Conservation (phyloP, 2,797 vertebrate genomes). For the Sorex maritimensis region DNA sequence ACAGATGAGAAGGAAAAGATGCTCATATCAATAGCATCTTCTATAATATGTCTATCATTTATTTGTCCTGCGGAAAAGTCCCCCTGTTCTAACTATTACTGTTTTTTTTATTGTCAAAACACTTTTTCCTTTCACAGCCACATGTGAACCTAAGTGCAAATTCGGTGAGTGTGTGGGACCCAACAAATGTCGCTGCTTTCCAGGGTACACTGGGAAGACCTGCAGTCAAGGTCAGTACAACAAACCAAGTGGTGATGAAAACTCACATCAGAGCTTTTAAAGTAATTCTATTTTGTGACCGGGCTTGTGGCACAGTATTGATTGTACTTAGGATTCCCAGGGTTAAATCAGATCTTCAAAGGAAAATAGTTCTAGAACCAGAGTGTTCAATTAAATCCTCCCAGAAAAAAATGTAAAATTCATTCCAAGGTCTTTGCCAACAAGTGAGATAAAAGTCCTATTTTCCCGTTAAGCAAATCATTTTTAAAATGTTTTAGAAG, state of each 20-base stretch:
- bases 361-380: background rate
- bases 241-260: too few species aligned
- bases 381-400: background rate
- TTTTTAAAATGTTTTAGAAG: background rate
- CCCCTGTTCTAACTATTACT: background rate
- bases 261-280: background rate
- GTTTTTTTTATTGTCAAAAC: background rate
- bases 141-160: slow-evolving; percentile 96
- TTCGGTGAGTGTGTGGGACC: slow-evolving; percentile 96
- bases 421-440: slow-evolving; percentile 33
- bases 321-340: too few species aligned
- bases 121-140: slow-evolving; percentile 92
- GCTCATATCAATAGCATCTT: too few species aligned
- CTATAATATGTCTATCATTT: too few species aligned
- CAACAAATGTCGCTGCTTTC: slow-evolving; percentile 97
- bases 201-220: slow-evolving; percentile 96
- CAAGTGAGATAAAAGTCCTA: background rate
- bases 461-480: background rate
- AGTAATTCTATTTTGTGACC: background rate
- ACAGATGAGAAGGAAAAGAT: too few species aligned
- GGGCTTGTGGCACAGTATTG: accelerated
- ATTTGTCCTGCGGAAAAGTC: too few species aligned
- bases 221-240: slow-evolving; percentile 96
- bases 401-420: slow-evolving; percentile 12
- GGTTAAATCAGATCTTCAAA: background rate